Base-by-base conservation (phyloP, 2,113 vertebrate genomes). In the Elaphurus davidianus region DNA sequence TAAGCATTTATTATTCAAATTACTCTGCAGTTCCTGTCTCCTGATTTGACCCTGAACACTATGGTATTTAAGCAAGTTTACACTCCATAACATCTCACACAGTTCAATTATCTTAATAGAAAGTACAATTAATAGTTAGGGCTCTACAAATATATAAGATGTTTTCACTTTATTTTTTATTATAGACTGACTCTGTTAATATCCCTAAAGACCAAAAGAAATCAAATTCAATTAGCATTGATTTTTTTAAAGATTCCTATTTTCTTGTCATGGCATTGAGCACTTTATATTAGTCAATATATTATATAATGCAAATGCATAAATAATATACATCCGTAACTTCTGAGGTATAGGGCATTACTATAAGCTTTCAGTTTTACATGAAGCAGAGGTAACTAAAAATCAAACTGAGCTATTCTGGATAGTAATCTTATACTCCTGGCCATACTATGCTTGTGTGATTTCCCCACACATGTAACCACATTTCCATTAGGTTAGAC, bases 361-460 rank as follows among this genome's bases (percentile, higher is more conserved):
- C 33, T 82, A 8, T 84, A 91, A 67, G 30, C 94, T 93, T 30
- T 94, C 14, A 30, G 52, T 33, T 97, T 85, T 88, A 0, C 25
- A 87, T 62, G 7, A 14, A 90, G 55, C 5, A n/a, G 21, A 71
- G 33, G 55, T 33, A 88, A n/a, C 23, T 64, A 1, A 23, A 55
- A 97, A 96, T 91, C 60, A 88, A 95, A 64, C 6, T 94, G 30
- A 36, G 17, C 36, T 96, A 88, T 97, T 96, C 33, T 85, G 30
- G 2, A 13, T n/a, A 82, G 0, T 82, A 40, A 89, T 78, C 17
- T 89, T 47, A 59, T 40, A n/a, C 3, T 79, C 10, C n/a, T 79
- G 60, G 14, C 16, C 21, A 54, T 47, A 30, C 6, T 33, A 10
- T 30, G 7, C 27, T 60, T 87, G 23, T 6, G 6, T 76, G 28